Evolutionary conservation across 2,797 vertebrate genomes (phyloP), one percentile per base, ranked within the genome.

Genomic region (Ispidina lecontei): DNA sequence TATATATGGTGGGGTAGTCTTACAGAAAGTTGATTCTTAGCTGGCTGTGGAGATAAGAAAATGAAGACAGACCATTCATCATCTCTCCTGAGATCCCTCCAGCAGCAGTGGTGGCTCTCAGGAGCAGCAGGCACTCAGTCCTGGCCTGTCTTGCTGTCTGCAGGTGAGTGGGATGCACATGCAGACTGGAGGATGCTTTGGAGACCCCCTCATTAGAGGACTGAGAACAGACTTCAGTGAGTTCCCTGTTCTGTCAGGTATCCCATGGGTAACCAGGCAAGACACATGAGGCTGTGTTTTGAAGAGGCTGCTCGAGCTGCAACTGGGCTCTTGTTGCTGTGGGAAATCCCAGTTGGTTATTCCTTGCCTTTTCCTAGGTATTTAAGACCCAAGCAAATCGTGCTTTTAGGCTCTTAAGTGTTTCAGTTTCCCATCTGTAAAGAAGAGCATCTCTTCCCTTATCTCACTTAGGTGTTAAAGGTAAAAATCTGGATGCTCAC

Each of bases 361-460:
- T 67, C 37, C 58, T 71, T 74, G 26, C 14, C 10, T 83, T 65
- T 91, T 89, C 59, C 76, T 62, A 77, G 62, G 47, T 87, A 59
- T 83, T 85, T 83, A 85, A 81, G 73, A 52, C 20, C 4, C 67
- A 52, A 64, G 39, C 29, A 77, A 74, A 74, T 71, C 29, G 55
- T 76, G 25, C 22, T 68, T n/a, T 71, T 89, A 25, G 16, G 9
- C 43, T 81, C 25, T 35, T 85, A 23, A 35, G 8, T 75, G 70
- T 70, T 72, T 91, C 69, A 85, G 28, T 54, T 90, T 91, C 44
- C 43, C 12, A 6, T 63, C 63, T 84, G 16, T 73, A 25, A 83
- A 84, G 19, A 68, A 82, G 44, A 90, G 60, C 63, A 86, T 55
- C 35, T 83, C 70, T 91, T 83, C 17, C 19, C 31, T 89, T 87